phyloP scores from a whole-genome alignment of 1,140 invertebrate genomes.

The Cherax quadricarinatus region DNA sequence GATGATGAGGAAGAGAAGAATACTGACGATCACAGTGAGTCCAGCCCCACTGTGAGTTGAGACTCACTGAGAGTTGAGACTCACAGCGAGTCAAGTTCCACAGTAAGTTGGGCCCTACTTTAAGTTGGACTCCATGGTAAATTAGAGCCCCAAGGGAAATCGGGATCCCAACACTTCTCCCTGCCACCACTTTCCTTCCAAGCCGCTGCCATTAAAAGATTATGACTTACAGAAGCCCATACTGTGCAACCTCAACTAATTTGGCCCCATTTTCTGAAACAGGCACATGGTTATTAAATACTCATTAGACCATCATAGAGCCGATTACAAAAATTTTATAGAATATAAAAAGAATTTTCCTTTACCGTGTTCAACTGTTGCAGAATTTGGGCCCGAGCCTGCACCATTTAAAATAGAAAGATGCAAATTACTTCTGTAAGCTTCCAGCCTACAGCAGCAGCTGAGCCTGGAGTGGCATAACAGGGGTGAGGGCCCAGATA shows the following conservation, averaged over 20 bases:
- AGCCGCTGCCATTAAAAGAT: conserved; percentile 55
- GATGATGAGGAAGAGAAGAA: conserved; percentile 65
- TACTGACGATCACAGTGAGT: conserved; percentile 65
- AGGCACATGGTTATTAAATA: conserved; percentile 3
- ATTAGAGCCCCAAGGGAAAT: conserved; percentile 38
- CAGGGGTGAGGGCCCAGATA: conserved; percentile 33
- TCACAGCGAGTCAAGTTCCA: background rate
- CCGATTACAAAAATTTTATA: background rate
- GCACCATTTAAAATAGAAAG: conserved; percentile 26
- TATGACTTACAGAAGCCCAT: conserved; percentile 65
- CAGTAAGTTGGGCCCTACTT: background rate
- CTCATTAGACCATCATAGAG: background rate
- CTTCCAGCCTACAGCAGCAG: conserved; percentile 67
- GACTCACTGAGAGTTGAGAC: background rate
- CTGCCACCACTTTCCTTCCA: conserved; percentile 37
- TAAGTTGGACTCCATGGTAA: conserved; percentile 4
- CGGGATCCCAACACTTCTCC: conserved; percentile 25
- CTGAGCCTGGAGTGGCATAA: conserved; percentile 36
- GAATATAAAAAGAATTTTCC: background rate
- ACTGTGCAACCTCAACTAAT: conserved; percentile 3
- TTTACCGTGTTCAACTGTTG: background rate
- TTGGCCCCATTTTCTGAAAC: conserved; percentile 7
- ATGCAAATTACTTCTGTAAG: conserved; percentile 59
- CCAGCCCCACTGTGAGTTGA: conserved; percentile 47
- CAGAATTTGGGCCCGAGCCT: conserved; percentile 20